Evolutionary conservation across 1,140 invertebrate genomes (phyloP).

Genomic region (Brachionus paranguensis): DNA sequence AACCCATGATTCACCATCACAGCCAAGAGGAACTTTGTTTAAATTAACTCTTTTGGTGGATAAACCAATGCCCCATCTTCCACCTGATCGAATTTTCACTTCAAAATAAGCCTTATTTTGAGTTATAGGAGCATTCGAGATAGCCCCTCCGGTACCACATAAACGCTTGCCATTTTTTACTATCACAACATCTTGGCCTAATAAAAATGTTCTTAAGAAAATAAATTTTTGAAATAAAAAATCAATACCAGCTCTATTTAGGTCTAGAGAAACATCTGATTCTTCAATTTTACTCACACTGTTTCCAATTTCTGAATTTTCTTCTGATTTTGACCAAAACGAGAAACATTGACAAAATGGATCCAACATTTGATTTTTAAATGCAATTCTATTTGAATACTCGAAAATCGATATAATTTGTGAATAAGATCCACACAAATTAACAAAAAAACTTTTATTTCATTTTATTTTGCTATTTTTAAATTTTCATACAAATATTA

Average conservation of each 20-base stretch:
- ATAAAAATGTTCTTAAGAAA: background rate
- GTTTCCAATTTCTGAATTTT: background rate
- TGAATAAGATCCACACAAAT: background rate
- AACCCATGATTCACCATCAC: constrained; percentile 85
- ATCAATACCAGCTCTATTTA: background rate
- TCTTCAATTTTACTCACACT: background rate
- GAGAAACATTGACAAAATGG: constrained; percentile 9
- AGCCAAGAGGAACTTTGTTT: constrained; percentile 73
- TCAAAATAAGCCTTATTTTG: constrained; percentile 99
- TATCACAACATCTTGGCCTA: constrained; percentile 89
- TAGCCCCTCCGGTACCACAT: constrained; percentile 86
- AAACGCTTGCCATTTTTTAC: constrained; percentile 90
- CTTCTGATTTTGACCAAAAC: background rate
- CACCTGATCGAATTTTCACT: constrained; percentile 90
- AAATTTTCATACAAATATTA: background rate
- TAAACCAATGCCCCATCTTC: constrained; percentile 84
- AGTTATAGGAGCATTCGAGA: constrained; percentile 73
- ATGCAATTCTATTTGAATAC: background rate
- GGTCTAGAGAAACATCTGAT: background rate
- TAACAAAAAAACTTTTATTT: background rate
- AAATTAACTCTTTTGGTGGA: constrained; percentile 79
- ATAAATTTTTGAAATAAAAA: background rate
- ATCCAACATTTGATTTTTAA: background rate
- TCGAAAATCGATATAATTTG: background rate
- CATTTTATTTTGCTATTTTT: background rate